Evolutionary conservation across 2,113 vertebrate species (phyloP).

Genomic region (Aplodontia rufa): DNA sequence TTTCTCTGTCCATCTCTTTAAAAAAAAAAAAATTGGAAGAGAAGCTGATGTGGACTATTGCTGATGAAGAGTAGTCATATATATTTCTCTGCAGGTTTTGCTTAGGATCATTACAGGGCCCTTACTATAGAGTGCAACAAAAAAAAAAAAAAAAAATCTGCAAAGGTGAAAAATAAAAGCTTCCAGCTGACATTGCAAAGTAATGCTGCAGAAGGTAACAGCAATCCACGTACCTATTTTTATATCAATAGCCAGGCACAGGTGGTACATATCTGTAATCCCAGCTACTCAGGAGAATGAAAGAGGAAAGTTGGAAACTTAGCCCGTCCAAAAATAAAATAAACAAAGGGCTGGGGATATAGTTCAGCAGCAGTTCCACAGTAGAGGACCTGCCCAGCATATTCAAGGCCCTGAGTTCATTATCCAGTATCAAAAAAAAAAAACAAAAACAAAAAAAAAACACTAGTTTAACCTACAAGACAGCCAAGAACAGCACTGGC

Average conservation of each 20-base stretch:
- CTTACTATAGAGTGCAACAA: neutral
- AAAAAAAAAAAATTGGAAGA: too few species aligned
- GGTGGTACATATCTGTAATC: neutral
- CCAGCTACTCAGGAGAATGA: neutral
- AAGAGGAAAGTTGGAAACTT: neutral
- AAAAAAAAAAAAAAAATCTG: constrained; percentile 17
- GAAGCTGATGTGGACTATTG: neutral
- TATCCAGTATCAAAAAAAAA: neutral
- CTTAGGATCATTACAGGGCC: neutral
- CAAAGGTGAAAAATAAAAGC: neutral
- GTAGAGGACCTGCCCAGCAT: neutral
- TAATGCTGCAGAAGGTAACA: neutral
- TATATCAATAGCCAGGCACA: neutral
- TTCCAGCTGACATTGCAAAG: neutral
- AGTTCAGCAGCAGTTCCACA: neutral
- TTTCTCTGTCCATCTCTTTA: too few species aligned
- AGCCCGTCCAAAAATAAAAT: neutral
- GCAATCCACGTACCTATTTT: neutral
- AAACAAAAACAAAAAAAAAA: neutral
- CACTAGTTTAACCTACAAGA: neutral
- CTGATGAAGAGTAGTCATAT: neutral
- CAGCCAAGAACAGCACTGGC: neutral
- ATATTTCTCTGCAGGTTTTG: neutral
- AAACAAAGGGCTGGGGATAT: neutral
- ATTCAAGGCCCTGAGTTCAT: neutral